Percentiles rank a stretch among this genome's conserved stretches.
Conservation (phyloP, 2,113 vertebrate species). For the Campylomormyrus tamandua region DNA sequence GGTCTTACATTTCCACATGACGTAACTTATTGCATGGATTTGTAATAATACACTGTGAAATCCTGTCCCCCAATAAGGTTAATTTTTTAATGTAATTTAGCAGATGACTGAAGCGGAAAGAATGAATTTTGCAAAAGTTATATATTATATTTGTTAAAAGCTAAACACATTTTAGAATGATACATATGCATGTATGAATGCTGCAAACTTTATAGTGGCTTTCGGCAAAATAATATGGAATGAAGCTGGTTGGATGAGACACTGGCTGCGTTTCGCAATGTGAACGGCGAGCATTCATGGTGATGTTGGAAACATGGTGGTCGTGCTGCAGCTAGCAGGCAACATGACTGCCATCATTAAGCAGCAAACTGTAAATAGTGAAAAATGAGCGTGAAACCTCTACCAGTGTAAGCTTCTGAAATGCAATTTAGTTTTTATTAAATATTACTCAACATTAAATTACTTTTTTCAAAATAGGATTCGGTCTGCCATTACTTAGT, state of each 20-base stretch:
- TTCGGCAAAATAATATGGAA: not conserved
- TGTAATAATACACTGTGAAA: not conserved
- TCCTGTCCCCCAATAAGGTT: not conserved
- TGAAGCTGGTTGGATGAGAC: not conserved
- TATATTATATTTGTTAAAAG: not conserved
- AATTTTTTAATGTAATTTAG: not conserved
- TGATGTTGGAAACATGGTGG: not conserved
- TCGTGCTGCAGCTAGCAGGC: slow-evolving; percentile 25
- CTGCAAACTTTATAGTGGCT: not conserved
- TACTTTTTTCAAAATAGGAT: slow-evolving; percentile 30
- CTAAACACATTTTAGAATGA: not conserved
- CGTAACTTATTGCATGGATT: not conserved
- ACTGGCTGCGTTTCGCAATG: not conserved
- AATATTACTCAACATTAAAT: slow-evolving; percentile 45
- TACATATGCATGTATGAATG: not conserved
- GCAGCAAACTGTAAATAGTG: slow-evolving; percentile 35
- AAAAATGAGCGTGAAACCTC: slow-evolving; percentile 30
- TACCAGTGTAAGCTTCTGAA: slow-evolving; percentile 29
- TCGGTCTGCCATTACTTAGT: slow-evolving; percentile 19
- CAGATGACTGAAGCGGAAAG: not conserved
- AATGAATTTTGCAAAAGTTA: not conserved
- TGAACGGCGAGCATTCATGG: not conserved
- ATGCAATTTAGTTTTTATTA: slow-evolving; percentile 42
- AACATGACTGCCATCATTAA: slow-evolving; percentile 34
- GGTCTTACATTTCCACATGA: not conserved